Conservation (phyloP, 2,888 invertebrate genomes). For the Spisula solida region DNA sequence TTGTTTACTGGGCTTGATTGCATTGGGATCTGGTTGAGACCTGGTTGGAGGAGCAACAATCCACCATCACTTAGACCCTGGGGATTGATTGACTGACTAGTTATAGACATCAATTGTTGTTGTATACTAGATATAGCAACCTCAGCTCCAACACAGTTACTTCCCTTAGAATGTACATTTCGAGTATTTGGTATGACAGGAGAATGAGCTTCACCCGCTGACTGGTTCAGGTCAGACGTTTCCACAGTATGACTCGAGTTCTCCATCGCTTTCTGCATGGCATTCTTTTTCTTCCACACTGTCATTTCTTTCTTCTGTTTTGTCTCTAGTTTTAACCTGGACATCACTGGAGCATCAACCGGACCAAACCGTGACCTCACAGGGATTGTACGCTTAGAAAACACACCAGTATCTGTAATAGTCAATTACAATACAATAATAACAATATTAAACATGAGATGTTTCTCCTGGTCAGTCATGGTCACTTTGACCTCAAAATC, state of each 20-base stretch:
- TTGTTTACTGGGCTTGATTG: conserved; percentile 62
- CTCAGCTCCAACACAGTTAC: conserved; percentile 42
- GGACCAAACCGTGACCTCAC: conserved; percentile 84
- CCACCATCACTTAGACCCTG: conserved; percentile 43
- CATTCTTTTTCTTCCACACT: conserved; percentile 70
- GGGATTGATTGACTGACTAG: conserved; percentile 56
- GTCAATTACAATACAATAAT: background rate
- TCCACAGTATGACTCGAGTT: conserved; percentile 53
- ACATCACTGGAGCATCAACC: conserved; percentile 77
- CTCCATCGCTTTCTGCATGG: conserved; percentile 68
- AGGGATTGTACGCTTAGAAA: conserved; percentile 82
- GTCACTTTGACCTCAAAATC: background rate
- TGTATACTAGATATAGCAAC: conserved; percentile 55
- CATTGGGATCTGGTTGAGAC: conserved; percentile 54
- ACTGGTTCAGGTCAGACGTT: conserved; percentile 49
- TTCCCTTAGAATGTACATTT: conserved; percentile 36
- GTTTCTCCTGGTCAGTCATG: background rate
- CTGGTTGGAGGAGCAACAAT: conserved; percentile 43
- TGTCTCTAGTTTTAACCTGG: conserved; percentile 40
- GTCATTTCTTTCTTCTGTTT: conserved; percentile 57
- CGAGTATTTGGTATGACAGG: conserved; percentile 51
- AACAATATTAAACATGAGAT: background rate
- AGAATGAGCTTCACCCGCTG: conserved; percentile 41
- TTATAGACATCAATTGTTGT: conserved; percentile 64
- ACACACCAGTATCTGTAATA: conserved; percentile 79